Evolutionary conservation across 2,797 vertebrate genomes (phyloP).

Genomic region (Parauchenoglanis punctatus): DNA sequence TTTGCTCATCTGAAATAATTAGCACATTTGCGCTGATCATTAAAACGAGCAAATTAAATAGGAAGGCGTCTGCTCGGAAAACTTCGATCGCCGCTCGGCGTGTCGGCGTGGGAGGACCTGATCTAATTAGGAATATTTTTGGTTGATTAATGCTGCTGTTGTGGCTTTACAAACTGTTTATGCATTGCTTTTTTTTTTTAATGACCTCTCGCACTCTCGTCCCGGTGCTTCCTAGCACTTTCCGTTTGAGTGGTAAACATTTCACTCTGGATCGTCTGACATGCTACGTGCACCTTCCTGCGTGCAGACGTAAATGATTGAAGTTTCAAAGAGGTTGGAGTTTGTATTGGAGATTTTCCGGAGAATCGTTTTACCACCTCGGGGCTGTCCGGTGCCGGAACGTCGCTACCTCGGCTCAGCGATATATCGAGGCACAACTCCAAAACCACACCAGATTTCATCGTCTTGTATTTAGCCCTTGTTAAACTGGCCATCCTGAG

Average conservation of each 20-base stretch:
- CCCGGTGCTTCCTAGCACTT: neutral
- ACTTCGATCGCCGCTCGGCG: neutral
- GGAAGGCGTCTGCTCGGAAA: constrained; percentile 16
- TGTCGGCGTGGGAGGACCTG: neutral
- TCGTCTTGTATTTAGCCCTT: too few species aligned
- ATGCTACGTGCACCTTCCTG: neutral
- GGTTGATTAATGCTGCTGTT: neutral
- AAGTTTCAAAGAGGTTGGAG: too few species aligned
- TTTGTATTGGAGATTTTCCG: too few species aligned
- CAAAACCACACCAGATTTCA: too few species aligned
- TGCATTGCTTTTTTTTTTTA: neutral
- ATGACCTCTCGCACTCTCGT: neutral
- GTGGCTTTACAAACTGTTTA: constrained; percentile 6
- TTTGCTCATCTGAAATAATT: constrained; percentile 49
- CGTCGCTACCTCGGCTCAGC: too few species aligned
- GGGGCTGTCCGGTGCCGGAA: too few species aligned
- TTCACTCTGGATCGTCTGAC: neutral
- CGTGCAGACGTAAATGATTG: neutral
- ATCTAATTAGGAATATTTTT: neutral
- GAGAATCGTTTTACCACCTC: too few species aligned
- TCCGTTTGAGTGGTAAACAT: neutral
- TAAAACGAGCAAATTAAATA: constrained; percentile 43
- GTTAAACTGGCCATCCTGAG: too few species aligned
- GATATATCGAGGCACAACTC: too few species aligned
- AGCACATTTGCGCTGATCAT: constrained; percentile 35